phyloP scores from a whole-genome alignment of 2,888 invertebrate species.

The Scotopteryx bipunctaria region DNA sequence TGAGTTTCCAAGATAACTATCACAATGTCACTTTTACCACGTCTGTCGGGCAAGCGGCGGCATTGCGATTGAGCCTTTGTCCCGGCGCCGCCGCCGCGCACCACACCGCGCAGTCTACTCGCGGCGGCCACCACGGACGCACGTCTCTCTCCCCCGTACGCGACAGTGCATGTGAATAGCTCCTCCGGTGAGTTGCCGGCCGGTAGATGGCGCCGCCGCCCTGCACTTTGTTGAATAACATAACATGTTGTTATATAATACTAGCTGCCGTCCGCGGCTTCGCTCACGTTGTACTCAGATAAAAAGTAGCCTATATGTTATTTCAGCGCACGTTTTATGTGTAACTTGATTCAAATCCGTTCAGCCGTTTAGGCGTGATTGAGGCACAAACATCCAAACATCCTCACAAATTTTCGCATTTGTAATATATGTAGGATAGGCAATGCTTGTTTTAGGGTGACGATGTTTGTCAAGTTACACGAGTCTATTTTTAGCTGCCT shows the following conservation, averaged over 20 bases:
- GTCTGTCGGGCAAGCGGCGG: conserved; percentile 49
- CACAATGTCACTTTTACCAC: conserved; percentile 20
- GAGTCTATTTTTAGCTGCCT: too few relatives aligned
- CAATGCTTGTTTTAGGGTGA: too few relatives aligned
- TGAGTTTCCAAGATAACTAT: neutral
- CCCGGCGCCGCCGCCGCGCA: conserved; percentile 50
- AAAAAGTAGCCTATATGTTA: too few relatives aligned
- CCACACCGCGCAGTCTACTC: conserved; percentile 50
- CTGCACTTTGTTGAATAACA: conserved; percentile 56
- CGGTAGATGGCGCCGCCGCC: conserved; percentile 69
- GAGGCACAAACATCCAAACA: too few relatives aligned
- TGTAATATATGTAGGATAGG: too few relatives aligned
- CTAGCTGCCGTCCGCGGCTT: too few relatives aligned
- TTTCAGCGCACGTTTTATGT: too few relatives aligned
- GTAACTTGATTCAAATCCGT: too few relatives aligned
- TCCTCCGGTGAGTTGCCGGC: conserved; percentile 38
- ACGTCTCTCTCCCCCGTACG: conserved; percentile 42
- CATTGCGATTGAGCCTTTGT: conserved; percentile 54
- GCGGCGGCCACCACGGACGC: conserved; percentile 48
- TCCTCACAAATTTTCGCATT: too few relatives aligned
- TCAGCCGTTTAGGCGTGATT: too few relatives aligned
- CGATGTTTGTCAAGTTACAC: too few relatives aligned
- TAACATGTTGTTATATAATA: conserved; percentile 18
- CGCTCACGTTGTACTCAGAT: too few relatives aligned
- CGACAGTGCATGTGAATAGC: conserved; percentile 28